Base-by-base conservation (phyloP, 2,113 vertebrate genomes). In the Notothenia rossii region DNA sequence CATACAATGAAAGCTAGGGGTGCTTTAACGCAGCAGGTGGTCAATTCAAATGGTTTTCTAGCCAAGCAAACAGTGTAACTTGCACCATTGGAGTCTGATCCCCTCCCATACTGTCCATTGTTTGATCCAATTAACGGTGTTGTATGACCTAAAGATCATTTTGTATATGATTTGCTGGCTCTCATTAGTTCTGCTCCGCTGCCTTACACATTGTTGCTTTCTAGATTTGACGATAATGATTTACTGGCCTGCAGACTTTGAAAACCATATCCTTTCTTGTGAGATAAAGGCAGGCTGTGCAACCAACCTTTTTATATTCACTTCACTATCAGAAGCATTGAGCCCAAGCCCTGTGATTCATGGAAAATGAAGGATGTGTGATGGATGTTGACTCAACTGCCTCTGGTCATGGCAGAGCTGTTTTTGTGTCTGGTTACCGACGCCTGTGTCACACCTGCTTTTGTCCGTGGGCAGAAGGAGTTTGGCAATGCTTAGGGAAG, bases 151-250 rank as follows among this genome's bases (percentile, higher is more conserved):
- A 29, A 29, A 29, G 29, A 29, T 29, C 29, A 29, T 29, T 29
- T 29, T 13, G 50, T 83, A 6, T 1, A 49, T 79, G 77, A 81
- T 85, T 83, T 65, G 59, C 79, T 10, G 1, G 2, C n/a, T 59
- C 18, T 65, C 13, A 84, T 86, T 65, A 64, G 73, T 81, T 75
- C 54, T 73, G 70, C 81, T 71, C 40, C 0, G 29, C 69, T 59
- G 75, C 54, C 5, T 53, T 10, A 55, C 59, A 12, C 53, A 48
- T 7, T 54, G 33, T 15, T 17, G 40, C 20, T 22, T 14, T 81
- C 63, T 40, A 17, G 70, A 7, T 76, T 45, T 20, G 10, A 48
- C 14, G 36, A n/a, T 46, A 75, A n/a, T 25, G 72, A 55, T 53
- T 72, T 49, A 50, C 63, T 10, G 56, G 54, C 20, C 5, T 36